Base-by-base conservation (phyloP, 2,113 vertebrate species). In the Podocnemis expansa region DNA sequence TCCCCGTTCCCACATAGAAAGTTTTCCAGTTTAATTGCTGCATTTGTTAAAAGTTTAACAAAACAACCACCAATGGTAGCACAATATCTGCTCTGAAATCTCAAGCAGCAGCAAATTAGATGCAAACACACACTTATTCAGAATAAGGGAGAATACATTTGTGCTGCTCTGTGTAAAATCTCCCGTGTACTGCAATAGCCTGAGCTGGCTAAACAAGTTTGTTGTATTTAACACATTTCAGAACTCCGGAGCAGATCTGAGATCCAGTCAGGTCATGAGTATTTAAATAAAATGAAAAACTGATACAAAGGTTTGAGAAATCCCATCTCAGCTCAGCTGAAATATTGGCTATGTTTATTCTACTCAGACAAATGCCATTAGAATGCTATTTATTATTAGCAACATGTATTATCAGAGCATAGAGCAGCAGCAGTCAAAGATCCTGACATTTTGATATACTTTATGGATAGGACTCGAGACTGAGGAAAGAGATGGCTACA, bases 161-260 rank as follows among this genome's bases (percentile, higher is more conserved):
- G 49, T 0, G 0, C 16, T 34, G 29, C 6, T 82, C 21, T 54
- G 4, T 4, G 11, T 5, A 75, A 2, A 4, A 17, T 67, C n/a
- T 78, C 31, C 16, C 7, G 67, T 2, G 7, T 41, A 70, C 3
- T 6, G 6, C 7, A 79, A 47, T 21, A 22, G n/a, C 19, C n/a
- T 22, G n/a, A 38, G 19, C 17, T 38, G 63, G 13, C 27, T 60
- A 6, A 60, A 60, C 3, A 29, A 60, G 29, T 29, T 17, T 60
- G n/a, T 19, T n/a, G n/a, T n/a, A n/a, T n/a, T 70, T 19, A 70
- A 38, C 6, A 34, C 9, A 17, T n/a, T 38, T 19, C 31, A n/a
- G 60, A 38, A 5, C 38, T 38, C 21, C 22, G 63, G 38, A 70
- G 22, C 27, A 45, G 45, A 75, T 16, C 27, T 11, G 5, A 38